Base-by-base conservation (phyloP, 37 sponge, comb jelly and placozoan genomes). In the Beroe forskalii region DNA sequence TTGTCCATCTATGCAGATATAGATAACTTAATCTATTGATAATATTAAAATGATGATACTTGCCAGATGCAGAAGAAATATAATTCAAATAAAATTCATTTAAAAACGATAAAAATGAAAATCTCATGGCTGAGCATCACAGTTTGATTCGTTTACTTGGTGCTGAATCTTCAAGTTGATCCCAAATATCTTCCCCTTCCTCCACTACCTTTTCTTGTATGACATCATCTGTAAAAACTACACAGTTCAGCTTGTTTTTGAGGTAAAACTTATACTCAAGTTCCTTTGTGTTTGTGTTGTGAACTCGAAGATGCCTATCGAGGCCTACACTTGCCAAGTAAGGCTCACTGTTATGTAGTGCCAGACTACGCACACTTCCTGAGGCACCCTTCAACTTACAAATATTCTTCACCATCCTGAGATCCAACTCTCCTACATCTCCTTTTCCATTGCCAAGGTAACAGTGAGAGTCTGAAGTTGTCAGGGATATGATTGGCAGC, bases 161-260 rank as follows among this genome's bases (percentile, higher is more conserved):
- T 48, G 6, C 12, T 48, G 55, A 48, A 19, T 69, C 72, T 33
- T 69, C 72, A 28, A 69, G 72, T 37, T 69, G 72, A 28, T 80
- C 86, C 86, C 86, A 80, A 41, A 80, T 44, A 80, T 80, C 86
- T 8, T 38, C 76, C 39, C 35, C 75, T 3, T 32, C 75, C 44
- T 80, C 86, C 86, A n/a, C 55, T 6, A 6, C 66, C n/a, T 43
- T 80, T 48, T 80, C 86, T 31, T 44, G 14, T 20, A 80, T 44
- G 24, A 3, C 12, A 32, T 41, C 86, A 25, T 25, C 35, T n/a
- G 86, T 80, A 80, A 80, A 80, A 9, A 80, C 86, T 8, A 44
- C 86, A 80, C 86, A 44, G 55, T 80, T 80, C 86, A 80, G 24
- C 86, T 80, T 80, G 27, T 80, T 41, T 48, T 80, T 80, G 1